Evolutionary conservation across 2,888 invertebrate genomes (phyloP).

Genomic region (Zygothrica quintamaculata): DNA sequence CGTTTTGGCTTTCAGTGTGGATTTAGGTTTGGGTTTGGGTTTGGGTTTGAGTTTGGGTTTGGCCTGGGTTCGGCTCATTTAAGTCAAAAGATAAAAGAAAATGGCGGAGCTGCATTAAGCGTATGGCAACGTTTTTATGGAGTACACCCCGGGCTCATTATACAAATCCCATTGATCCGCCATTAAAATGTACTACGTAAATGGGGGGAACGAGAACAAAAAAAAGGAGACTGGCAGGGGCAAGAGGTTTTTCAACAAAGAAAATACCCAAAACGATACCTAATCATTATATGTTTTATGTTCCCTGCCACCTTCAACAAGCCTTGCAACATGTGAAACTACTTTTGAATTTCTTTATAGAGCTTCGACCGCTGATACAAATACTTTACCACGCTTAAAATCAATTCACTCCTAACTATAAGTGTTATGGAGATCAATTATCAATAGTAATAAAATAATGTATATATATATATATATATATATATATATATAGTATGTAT

Average conservation of each 20-base stretch:
- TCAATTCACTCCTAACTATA: too few species aligned
- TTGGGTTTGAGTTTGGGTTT: conserved; percentile 8
- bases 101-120: conserved; percentile 62
- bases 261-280: conserved; percentile 21
- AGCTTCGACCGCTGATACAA: too few species aligned
- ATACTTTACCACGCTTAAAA: too few species aligned
- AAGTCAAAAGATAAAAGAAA: conserved; percentile 54
- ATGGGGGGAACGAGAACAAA: conserved; percentile 19
- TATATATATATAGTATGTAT: too few species aligned
- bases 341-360: conserved; percentile 16
- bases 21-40: conserved; percentile 17
- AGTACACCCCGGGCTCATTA: conserved; percentile 64
- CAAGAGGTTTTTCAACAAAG: conserved; percentile 31
- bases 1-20: conserved; percentile 39
- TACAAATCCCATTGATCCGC: conserved; percentile 74
- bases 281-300: conserved; percentile 39
- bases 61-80: conserved; percentile 31
- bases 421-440: too few species aligned
- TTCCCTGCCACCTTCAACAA: conserved; percentile 18
- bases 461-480: conserved; percentile 4
- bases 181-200: conserved; percentile 67
- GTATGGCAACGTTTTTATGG: conserved; percentile 57
- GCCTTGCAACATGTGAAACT: conserved; percentile 16
- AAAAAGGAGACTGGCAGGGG: conserved; percentile 9
- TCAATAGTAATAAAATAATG: too few species aligned